These are phyloP conservation scores for Upupa epops DNA, from an alignment of 2,113 vertebrate genomes.

Conservation along the genomic window DNA sequence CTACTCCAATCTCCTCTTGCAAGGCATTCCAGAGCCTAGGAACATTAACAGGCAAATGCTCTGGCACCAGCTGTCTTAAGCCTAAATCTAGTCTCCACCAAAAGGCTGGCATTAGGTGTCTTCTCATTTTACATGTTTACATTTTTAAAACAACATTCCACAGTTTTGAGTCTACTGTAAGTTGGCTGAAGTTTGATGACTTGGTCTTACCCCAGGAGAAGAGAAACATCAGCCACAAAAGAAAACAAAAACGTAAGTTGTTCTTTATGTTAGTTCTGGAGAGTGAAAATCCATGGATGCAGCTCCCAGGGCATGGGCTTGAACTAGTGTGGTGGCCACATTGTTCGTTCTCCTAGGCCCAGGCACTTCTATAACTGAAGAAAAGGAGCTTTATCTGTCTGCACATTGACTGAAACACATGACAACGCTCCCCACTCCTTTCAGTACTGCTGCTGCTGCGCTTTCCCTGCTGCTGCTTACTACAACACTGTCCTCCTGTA, in stretches of 20 bases:
- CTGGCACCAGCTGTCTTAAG: constrained; percentile 66
- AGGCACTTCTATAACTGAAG: background rate
- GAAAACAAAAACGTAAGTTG: background rate
- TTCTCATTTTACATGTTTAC: constrained; percentile 59
- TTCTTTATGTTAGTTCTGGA: background rate
- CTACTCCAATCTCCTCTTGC: constrained; percentile 33
- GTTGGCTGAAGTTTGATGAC: background rate
- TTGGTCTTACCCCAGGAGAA: background rate
- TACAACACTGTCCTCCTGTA: rapidly evolving
- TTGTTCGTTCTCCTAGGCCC: background rate
- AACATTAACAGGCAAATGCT: constrained; percentile 27
- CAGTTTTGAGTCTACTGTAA: background rate
- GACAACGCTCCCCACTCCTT: background rate
- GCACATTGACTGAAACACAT: background rate
- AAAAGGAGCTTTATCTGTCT: background rate
- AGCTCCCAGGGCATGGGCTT: background rate
- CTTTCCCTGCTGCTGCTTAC: background rate
- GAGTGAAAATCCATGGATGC: background rate
- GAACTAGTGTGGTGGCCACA: background rate
- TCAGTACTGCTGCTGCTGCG: background rate
- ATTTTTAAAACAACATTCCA: constrained; percentile 61
- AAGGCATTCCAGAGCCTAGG: constrained; percentile 41
- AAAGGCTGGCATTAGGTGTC: constrained; percentile 45
- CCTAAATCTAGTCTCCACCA: constrained; percentile 61
- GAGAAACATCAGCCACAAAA: background rate